These are phyloP conservation scores for Etheostoma perlongum DNA, from an alignment of 2,797 vertebrate species.

Conservation along the genomic window DNA sequence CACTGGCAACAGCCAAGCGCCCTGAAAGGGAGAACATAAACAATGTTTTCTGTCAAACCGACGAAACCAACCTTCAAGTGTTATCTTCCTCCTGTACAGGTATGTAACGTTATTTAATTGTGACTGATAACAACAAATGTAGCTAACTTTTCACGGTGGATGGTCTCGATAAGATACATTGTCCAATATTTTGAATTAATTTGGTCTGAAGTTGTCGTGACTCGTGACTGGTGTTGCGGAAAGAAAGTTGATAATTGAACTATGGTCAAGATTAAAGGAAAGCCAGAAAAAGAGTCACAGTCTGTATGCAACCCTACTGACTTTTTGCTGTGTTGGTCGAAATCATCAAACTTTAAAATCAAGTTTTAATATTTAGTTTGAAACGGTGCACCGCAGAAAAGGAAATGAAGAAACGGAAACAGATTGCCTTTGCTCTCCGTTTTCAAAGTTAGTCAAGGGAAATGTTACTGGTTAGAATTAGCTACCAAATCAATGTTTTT, in stretches of 20 bases:
- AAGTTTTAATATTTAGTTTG: neutral
- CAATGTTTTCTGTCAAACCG: conserved; percentile 92
- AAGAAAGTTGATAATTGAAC: neutral
- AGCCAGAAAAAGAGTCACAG: no score
- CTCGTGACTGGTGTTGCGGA: neutral
- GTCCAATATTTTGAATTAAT: neutral
- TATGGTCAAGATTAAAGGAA: neutral
- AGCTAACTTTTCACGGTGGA: neutral
- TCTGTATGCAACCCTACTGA: neutral
- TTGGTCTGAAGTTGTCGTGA: neutral
- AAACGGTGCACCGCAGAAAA: neutral
- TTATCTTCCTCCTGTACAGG: conserved; percentile 93
- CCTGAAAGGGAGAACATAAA: conserved; percentile 62
- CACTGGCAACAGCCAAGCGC: conserved; percentile 44
- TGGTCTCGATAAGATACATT: no score
- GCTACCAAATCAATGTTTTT: neutral
- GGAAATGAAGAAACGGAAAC: neutral
- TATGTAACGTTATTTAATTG: conserved; percentile 60
- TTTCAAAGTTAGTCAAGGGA: neutral
- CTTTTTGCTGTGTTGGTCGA: neutral
- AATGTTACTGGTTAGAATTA: neutral
- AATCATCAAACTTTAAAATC: neutral
- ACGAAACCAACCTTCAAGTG: conserved; percentile 91
- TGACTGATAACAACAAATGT: neutral
- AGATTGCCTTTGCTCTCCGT: neutral